These are phyloP conservation scores for Oncopeltus fasciatus DNA, from an alignment of 1,140 invertebrate genomes.

Conservation along the genomic window DNA sequence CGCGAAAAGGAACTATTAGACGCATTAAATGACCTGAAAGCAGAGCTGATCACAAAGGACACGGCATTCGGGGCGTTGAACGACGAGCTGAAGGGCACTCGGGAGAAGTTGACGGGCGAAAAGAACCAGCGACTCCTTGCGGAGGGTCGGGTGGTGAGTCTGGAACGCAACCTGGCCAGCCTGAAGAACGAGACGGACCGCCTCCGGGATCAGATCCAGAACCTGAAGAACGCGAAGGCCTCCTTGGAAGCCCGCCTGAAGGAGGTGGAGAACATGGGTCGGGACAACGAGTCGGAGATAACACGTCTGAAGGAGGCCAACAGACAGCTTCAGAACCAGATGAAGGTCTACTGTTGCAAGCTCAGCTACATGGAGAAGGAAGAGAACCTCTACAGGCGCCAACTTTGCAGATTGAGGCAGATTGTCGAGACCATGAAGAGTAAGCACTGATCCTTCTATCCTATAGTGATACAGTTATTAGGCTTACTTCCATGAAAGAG, in stretches of 20 bases:
- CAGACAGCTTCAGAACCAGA: background rate
- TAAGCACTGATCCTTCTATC: no score
- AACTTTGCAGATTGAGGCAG: slow-evolving; percentile 3
- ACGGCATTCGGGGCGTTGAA: background rate
- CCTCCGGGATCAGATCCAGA: background rate
- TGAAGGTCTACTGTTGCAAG: background rate
- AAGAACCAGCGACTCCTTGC: background rate
- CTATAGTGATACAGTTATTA: no score
- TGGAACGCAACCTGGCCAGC: background rate
- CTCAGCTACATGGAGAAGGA: slow-evolving; percentile 4
- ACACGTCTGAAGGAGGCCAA: background rate
- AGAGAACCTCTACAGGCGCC: background rate
- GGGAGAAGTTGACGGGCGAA: background rate
- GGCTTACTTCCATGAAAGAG: no score
- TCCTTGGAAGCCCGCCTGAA: background rate
- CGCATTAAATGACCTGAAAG: background rate
- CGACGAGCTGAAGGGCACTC: background rate
- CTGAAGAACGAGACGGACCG: slow-evolving; percentile 12
- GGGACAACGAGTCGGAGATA: background rate
- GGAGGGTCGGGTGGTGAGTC: background rate
- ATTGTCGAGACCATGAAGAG: slow-evolving; percentile 16
- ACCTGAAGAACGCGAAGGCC: background rate
- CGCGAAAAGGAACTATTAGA: background rate
- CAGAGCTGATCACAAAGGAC: background rate
- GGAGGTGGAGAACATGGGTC: background rate